These are phyloP conservation scores for Parazoanthus darwini DNA, from an alignment of 92 coral and sea anemone genomes.

Conservation along the genomic window DNA sequence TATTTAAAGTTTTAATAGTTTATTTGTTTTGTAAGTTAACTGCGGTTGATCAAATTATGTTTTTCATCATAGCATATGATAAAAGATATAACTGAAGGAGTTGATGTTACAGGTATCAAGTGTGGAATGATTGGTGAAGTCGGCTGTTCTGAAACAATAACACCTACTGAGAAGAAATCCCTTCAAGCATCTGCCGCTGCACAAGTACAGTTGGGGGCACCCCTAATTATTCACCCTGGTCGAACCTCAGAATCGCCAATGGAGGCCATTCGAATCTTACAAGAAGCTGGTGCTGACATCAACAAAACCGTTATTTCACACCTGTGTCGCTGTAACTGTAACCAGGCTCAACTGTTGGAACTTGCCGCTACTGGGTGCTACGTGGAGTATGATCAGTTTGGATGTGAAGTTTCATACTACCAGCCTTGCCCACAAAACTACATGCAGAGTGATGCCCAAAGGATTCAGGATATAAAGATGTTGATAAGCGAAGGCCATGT, in stretches of 20 bases:
- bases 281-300: slow-evolving; percentile 94
- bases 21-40: not conserved
- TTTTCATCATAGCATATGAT: slow-evolving; percentile 66
- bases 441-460: slow-evolving; percentile 85
- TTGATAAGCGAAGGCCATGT: slow-evolving; percentile 81
- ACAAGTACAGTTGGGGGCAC: slow-evolving; percentile 84
- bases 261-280: slow-evolving; percentile 77
- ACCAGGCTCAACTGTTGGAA: slow-evolving; percentile 64
- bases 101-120: slow-evolving; percentile 73
- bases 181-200: slow-evolving; percentile 87
- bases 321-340: slow-evolving; percentile 76
- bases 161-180: slow-evolving; percentile 80
- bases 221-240: slow-evolving; percentile 91
- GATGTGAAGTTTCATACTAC: slow-evolving; percentile 73
- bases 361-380: slow-evolving; percentile 80
- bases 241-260: slow-evolving; percentile 73
- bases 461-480: slow-evolving; percentile 73
- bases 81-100: slow-evolving; percentile 83
- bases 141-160: slow-evolving; percentile 86
- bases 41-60: not conserved
- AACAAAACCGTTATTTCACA: slow-evolving; percentile 90
- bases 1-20: too few species aligned
- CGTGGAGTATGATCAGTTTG: slow-evolving; percentile 91
- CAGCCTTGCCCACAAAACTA: slow-evolving; percentile 64
- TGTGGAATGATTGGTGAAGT: slow-evolving; percentile 97